Evolutionary conservation across 2,888 invertebrate species (phyloP).

Genomic region (Geotrupes spiniger): DNA sequence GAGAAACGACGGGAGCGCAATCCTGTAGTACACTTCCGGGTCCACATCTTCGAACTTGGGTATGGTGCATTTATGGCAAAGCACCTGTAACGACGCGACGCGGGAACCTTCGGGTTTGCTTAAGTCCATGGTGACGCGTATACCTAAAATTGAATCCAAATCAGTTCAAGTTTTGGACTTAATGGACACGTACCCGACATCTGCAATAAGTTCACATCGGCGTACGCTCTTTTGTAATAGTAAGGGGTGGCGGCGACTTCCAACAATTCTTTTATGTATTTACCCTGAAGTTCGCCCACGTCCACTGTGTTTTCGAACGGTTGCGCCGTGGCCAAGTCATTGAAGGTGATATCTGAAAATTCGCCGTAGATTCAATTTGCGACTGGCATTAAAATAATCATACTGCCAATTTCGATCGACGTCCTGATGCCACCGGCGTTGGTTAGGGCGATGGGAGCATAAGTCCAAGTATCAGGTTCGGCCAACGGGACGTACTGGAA

Average conservation of each 20-base stretch:
- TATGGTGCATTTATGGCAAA: constrained; percentile 63
- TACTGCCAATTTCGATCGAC: constrained; percentile 63
- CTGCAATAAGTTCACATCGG: constrained; percentile 58
- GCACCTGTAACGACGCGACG: constrained; percentile 56
- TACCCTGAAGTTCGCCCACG: constrained; percentile 23
- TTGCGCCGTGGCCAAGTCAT: constrained; percentile 63
- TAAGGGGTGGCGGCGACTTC: constrained; percentile 56
- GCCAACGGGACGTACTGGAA: constrained; percentile 52
- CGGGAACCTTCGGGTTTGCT: constrained; percentile 58
- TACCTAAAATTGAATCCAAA: constrained; percentile 50
- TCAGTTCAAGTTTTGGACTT: constrained; percentile 1
- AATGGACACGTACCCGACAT: constrained; percentile 48
- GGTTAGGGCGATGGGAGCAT: constrained; percentile 63
- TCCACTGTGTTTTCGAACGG: constrained; percentile 78
- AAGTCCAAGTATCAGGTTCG: constrained; percentile 59
- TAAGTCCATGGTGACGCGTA: constrained; percentile 62
- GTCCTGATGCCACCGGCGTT: constrained; percentile 72
- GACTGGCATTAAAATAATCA: constrained; percentile 28
- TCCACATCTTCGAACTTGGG: constrained; percentile 63
- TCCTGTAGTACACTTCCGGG: constrained; percentile 54
- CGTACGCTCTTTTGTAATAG: constrained; percentile 29
- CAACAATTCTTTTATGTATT: constrained; percentile 38
- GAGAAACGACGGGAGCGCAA: constrained; percentile 60
- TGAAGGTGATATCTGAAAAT: constrained; percentile 67
- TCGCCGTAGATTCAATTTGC: neutral